Evolutionary conservation across 2,113 vertebrate genomes (phyloP), one percentile per base, ranked within the genome.

Genomic region (Copsychus sechellarum): DNA sequence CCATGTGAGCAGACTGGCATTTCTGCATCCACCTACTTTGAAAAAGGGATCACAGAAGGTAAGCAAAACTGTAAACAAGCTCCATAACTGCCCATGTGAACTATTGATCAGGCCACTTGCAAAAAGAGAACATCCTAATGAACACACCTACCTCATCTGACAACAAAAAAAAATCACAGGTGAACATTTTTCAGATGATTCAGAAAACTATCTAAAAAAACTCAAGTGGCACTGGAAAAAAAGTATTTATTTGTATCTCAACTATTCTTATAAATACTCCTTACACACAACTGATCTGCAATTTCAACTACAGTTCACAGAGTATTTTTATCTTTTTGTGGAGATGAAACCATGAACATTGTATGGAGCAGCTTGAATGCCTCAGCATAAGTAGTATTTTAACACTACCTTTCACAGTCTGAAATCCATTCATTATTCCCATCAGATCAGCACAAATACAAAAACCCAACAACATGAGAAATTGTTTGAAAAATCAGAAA

Each of bases 1-100:
- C n/a, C 0, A 0, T 10, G 11, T 20, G 21, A 92, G 31, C 45
- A 64, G 20, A 81, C 0, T 60, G 40, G 26, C 29, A 73, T 61
- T 89, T 78, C 64, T 4, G 2, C 29, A 69, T 33, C 36, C 53
- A 51, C 8, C 26, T 34, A 16, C 62, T 77, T 48, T 60, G 31
- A 60, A 40, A 72, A 83, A 69, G 43, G 3, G 16, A 58, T 34
- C 54, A 43, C 40, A 82, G 47, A 74, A 74, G 20, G 64, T 42
- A 6, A 81, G 16, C 24, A 77, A 48, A 83, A 69, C 29, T 51
- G 5, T 8, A 56, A 64, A 19, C 14, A 85, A 92, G n/a, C 25
- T 69, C 53, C 25, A 45, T 13, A 88, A 86, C 13, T 71, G 47
- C 31, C 25, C 48, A 42, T 0, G 1, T 15, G 20, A 14, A 67